Base-by-base conservation (phyloP, 2,888 invertebrate genomes). In the Copidosoma aretas region DNA sequence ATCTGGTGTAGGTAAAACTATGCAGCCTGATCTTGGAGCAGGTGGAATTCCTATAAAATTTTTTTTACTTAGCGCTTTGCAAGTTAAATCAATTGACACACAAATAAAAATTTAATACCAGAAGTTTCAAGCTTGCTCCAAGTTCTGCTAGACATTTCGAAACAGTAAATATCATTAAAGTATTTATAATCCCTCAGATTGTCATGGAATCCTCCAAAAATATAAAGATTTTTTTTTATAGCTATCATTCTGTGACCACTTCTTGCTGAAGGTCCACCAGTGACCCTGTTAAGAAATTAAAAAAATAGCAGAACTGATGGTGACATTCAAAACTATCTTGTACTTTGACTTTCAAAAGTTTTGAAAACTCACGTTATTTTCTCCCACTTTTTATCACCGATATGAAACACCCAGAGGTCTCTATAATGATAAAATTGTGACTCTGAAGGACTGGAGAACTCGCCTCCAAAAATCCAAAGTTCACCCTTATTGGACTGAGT, bases 181-280 rank as follows among this genome's bases (percentile, higher is more conserved):
- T 97, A 97, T 75, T 91, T 91, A 81, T 92, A 95, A 71, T 93
- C 92, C 66, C 93, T 87, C 1, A 92, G 88, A 82, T 94, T 96
- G 84, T 97, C 97, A 78, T 93, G 90, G 84, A 95, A 97, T 0
- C 97, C 97, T 0, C 97, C 97, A 86, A 97, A 97, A 8, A 97
- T 86, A 71, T 94, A 85, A 1, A 97, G 83, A 76, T 90, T 90
- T 74, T 93, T 93, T 74, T 93, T 94, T 1, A 89, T 81, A 1
- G 88, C 87, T 1, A 90, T 89, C 96, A 97, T 97, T 70, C 97
- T 87, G 83, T 97, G 97, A 0, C 97, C 91, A 84, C 93, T 93
- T 69, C 94, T 85, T 0, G 95, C 88, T n/a, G 91, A 91, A 0
- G 97, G 97, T 0, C 93, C 94, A 75, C 90, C 89, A 1, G 89